Base-by-base conservation (phyloP, 2,888 invertebrate species). In the Melipona beecheii region DNA sequence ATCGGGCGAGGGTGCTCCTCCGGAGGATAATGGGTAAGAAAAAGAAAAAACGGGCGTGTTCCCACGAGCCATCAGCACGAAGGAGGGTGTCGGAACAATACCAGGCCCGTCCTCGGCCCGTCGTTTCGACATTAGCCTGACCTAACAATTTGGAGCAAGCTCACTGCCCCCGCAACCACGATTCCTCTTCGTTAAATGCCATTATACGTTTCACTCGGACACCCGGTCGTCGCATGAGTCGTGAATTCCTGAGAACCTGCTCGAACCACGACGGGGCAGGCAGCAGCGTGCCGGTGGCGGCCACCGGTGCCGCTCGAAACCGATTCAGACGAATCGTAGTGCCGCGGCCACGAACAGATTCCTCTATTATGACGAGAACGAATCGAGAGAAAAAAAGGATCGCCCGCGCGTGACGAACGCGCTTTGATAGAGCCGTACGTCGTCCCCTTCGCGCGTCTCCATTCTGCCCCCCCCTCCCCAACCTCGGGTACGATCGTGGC, bases 181-280 rank as follows among this genome's bases (percentile, higher is more conserved):
- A 86, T 88, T 87, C 90, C 88, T 88, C 89, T 90, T 91, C 91
- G 92, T 91, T 92, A 92, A 93, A 93, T 92, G 90, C 92, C 93
- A 93, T 94, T 93, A 93, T 93, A 93, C 89, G 91, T 93, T 93
- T 93, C 93, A 92, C 90, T 92, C 90, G 90, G 90, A 92, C 92
- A 91, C 91, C 90, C 90, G 90, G 85, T 90, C 90, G 89, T 85
- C 91, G 93, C 91, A 92, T 93, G 93, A 93, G 92, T 93, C 90
- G 92, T 93, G 90, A 91, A 93, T 93, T 93, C 93, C 92, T 89
- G 87, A 92, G 92, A 92, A 93, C 93, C 93, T 91, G 92, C 91
- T 92, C 86, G 89, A 83, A 75, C 77, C 78, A 80, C 24, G 68
- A 77, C 49, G 71, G 72, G 62, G 73, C 49, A 66, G 72, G 66